A percentile compares a stretch with the other conserved stretches of the same genome.
These are phyloP conservation scores for Netelia melanura DNA, from an alignment of 2,888 invertebrate species.

Conservation along the genomic window DNA sequence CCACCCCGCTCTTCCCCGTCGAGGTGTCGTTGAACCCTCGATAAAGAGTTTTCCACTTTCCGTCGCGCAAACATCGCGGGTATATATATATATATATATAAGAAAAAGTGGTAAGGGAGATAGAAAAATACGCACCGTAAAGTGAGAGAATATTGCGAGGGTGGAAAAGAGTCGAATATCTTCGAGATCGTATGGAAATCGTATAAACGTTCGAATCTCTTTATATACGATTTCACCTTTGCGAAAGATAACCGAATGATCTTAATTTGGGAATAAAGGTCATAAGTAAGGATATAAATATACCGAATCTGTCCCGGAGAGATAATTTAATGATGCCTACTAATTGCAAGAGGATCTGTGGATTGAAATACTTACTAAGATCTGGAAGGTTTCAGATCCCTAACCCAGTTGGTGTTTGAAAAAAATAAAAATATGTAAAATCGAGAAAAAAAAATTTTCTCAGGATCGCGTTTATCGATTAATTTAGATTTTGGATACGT, in stretches of 20 bases:
- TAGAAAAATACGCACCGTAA: constrained; percentile 3
- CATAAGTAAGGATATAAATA: too few relatives aligned
- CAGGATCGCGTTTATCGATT: too few relatives aligned
- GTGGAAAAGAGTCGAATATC: constrained; percentile 27
- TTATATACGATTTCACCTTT: background rate
- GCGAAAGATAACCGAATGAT: background rate
- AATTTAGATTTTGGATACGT: too few relatives aligned
- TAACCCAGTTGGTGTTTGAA: too few relatives aligned
- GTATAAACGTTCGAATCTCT: constrained; percentile 31
- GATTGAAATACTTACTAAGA: too few relatives aligned
- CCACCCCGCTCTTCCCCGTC: constrained; percentile 17
- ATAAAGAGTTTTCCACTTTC: constrained; percentile 53
- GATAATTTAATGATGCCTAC: too few relatives aligned
- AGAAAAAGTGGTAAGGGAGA: background rate
- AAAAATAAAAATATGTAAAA: too few relatives aligned
- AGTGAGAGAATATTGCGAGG: constrained; percentile 13
- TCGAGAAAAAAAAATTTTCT: too few relatives aligned
- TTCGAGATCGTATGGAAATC: constrained; percentile 45
- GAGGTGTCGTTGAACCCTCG: constrained; percentile 53
- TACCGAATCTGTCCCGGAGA: too few relatives aligned
- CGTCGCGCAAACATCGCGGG: background rate
- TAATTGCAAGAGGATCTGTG: too few relatives aligned
- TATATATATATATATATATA: background rate
- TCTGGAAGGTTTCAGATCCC: too few relatives aligned
- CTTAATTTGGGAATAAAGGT: constrained; percentile 18